Evolutionary conservation across 2,113 vertebrate species (phyloP).

Genomic region (Gambusia holbrooki): DNA sequence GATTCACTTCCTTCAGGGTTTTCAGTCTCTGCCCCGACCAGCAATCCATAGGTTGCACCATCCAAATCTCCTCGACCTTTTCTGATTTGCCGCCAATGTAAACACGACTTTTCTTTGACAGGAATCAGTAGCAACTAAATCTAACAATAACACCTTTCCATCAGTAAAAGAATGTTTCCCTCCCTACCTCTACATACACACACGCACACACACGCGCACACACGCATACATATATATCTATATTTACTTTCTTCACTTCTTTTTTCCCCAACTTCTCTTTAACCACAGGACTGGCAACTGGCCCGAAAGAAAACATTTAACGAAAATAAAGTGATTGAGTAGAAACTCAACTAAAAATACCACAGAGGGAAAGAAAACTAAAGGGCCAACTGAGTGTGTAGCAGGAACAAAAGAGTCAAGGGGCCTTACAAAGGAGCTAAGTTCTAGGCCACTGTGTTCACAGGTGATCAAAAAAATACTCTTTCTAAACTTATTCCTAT

Average conservation of each 20-base stretch:
- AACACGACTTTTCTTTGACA: conserved; percentile 68
- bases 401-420: conserved; percentile 48
- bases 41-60: conserved; percentile 86
- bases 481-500: conserved; percentile 64
- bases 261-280: conserved; percentile 45
- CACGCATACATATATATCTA: conserved; percentile 13
- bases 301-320: conserved; percentile 70
- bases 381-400: conserved; percentile 56
- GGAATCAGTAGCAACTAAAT: conserved; percentile 67
- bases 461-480: conserved; percentile 64
- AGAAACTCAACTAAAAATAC: conserved; percentile 58
- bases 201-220: neutral
- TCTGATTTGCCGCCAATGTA: conserved; percentile 65
- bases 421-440: conserved; percentile 68
- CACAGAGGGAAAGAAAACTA: conserved; percentile 56
- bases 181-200: conserved; percentile 30
- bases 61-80: conserved; percentile 62
- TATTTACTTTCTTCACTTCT: conserved; percentile 29
- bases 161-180: conserved; percentile 51
- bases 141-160: conserved; percentile 60
- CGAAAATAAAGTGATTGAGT: conserved; percentile 57
- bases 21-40: conserved; percentile 45
- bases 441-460: conserved; percentile 73
- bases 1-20: conserved; percentile 22
- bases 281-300: conserved; percentile 41